phyloP scores from a whole-genome alignment of 2,888 invertebrate genomes.

The Monopis laevigella region DNA sequence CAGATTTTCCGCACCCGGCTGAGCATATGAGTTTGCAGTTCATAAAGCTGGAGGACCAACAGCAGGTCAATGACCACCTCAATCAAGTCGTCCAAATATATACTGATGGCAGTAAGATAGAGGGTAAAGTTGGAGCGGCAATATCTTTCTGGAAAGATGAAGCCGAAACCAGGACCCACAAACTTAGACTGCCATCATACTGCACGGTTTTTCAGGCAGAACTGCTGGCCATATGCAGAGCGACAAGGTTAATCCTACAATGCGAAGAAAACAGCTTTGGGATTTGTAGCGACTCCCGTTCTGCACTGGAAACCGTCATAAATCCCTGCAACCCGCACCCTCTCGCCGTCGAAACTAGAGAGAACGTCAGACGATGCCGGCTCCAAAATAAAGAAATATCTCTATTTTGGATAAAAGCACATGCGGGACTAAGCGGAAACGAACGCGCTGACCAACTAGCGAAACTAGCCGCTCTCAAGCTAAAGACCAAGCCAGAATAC shows the following conservation, averaged over 20 bases:
- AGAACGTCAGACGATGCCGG: neutral
- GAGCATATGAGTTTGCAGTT: neutral
- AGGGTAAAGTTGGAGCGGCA: neutral
- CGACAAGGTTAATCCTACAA: neutral
- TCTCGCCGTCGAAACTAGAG: too few relatives aligned
- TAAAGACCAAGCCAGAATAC: too few relatives aligned
- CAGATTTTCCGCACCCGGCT: neutral
- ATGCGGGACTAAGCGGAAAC: neutral
- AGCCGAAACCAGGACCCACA: neutral
- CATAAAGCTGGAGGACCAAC: neutral
- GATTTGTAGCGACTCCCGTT: neutral
- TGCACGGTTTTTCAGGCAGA: conserved; percentile 1
- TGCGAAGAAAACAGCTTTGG: neutral
- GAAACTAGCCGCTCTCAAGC: too few relatives aligned
- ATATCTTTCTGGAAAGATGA: neutral
- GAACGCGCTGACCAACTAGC: neutral
- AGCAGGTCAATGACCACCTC: neutral
- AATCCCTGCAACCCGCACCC: too few relatives aligned
- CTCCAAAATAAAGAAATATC: neutral
- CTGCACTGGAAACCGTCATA: neutral
- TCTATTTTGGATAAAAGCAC: neutral
- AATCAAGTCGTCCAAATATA: too few relatives aligned
- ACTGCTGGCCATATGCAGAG: conserved; percentile 4
- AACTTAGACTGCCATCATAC: neutral
- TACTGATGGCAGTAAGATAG: too few relatives aligned